Base-by-base conservation (phyloP, 2,113 vertebrate genomes). In the Accipiter virgatus region DNA sequence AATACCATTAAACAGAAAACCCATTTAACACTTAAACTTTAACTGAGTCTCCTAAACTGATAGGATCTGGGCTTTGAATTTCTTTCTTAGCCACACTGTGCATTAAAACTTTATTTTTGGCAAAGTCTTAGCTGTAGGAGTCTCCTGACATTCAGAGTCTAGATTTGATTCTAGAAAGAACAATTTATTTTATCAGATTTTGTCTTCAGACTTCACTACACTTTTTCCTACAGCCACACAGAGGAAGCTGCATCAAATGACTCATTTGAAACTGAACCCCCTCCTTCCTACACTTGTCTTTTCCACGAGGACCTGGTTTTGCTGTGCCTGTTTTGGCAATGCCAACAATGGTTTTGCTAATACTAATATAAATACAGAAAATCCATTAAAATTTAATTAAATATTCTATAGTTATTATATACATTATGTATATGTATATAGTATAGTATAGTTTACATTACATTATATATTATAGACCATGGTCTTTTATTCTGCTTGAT, bases 291-390 rank as follows among this genome's bases (percentile, higher is more conserved):
- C 11, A 55, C 9, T 32, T 72, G 7, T 38, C 6, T 45, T 50
- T 47, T 73, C 15, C 42, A 84, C 10, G 25, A 78, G 48, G 38
- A 83, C 31, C 32, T 73, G 63, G 11, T 81, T 90, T 82, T 48
- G 9, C 48, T 0, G 0, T 62, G 36, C 11, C 21, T 63, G 2
- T 82, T 88, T 68, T 61, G 22, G 11, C n/a, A 88, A 36, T 45
- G 38, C 1, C 25, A 93, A 40, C 18, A 63, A 73, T 45, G 34
- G 9, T 55, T 91, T 86, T 91, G 10, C 32, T 82, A 66, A 70
- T 23, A 36, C 4, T 52, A 32, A 61, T 32, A 66, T 5, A 65
- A 59, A 81, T 26, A 27, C 6, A 55, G 16, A 81, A 65, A 86
- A 65, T 25, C 4, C 14, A 73, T 18, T 45, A 68, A 50, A 6